Base-by-base conservation (phyloP, 2,113 vertebrate species). In the Apeltes quadracus region DNA sequence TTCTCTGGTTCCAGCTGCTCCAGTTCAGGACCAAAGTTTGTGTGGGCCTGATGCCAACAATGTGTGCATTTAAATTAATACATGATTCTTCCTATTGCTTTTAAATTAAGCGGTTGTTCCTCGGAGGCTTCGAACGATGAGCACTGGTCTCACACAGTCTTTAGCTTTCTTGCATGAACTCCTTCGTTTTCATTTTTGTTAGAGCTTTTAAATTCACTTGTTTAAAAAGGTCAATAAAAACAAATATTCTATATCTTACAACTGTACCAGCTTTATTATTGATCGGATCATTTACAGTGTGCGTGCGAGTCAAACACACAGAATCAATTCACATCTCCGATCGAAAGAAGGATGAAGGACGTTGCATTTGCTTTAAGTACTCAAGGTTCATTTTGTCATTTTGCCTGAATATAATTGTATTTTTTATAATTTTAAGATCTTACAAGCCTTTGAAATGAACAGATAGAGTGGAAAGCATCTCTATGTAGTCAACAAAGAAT, bases 181-280 rank as follows among this genome's bases (percentile, higher is more conserved):
- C 39, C 58, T 0, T 20, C 20, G 4, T 57, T 62, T n/a, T 58
- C 0, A 16, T 65, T n/a, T 75, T 6, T 51, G 7, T 43, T 3
- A 34, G 25, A 39, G 3, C 18, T 57, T 67, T 16, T 32, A 11
- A 34, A 27, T 18, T 29, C 22, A 23, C 0, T 36, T 41, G 27
- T 72, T 3, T 78, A 12, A 56, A 63, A 1, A 4, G 44, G 18
- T 66, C 48, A 81, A 82, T 89, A 82, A 85, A 80, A 53, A 69
- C 54, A 44, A 53, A 69, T 50, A 44, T 72, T 71, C 57, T 75
- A 69, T 50, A 44, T 72, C 69, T 53, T 75, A 10, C 16, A 3
- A 2, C 36, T 68, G 10, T 0, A 20, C 3, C 6, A 27, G 12
- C 0, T 84, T 81, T 74, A 55, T 74, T 79, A 12, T 56, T 72